Conservation (phyloP, 2,797 vertebrate genomes). For the Pseudomugil tenellus region DNA sequence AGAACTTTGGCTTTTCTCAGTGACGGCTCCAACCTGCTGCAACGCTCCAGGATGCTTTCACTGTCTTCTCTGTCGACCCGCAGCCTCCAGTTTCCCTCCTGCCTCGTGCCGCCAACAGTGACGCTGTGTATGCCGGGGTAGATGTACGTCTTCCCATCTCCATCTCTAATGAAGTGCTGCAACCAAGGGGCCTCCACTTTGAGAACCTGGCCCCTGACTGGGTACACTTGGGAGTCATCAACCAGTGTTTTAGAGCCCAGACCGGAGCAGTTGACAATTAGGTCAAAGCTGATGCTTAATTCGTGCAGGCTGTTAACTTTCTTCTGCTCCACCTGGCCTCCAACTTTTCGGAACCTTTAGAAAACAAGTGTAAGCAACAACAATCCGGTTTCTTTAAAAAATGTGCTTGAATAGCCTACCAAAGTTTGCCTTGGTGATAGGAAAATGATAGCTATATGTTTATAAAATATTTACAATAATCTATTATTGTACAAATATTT, state of each 20-base stretch:
- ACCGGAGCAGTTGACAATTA: slow-evolving; percentile 91
- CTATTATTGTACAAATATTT: too few species aligned
- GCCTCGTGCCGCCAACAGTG: slow-evolving; percentile 89
- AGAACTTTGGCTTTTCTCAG: slow-evolving; percentile 75
- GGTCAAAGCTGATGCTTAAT: slow-evolving; percentile 80
- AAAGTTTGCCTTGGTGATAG: too few species aligned
- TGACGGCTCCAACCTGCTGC: slow-evolving; percentile 86
- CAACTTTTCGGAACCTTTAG: slow-evolving; percentile 83
- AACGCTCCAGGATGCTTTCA: slow-evolving; percentile 84
- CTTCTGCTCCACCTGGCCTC: slow-evolving; percentile 76
- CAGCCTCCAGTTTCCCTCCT: slow-evolving; percentile 84
- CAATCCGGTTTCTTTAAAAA: neutral
- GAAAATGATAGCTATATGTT: too few species aligned
- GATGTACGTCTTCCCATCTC: slow-evolving; percentile 86
- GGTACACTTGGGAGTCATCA: slow-evolving; percentile 80
- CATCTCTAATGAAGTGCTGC: slow-evolving; percentile 88
- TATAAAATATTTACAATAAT: too few species aligned
- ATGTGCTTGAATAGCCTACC: neutral
- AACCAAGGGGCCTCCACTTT: slow-evolving; percentile 91
- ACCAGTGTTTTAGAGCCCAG: slow-evolving; percentile 84
- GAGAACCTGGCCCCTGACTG: slow-evolving; percentile 90
- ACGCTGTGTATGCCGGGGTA: slow-evolving; percentile 85
- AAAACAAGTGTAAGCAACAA: slow-evolving; percentile 18
- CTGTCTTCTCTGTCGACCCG: slow-evolving; percentile 75
- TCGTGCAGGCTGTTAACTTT: slow-evolving; percentile 85